Conservation (phyloP, 2,888 invertebrate genomes). For the Andrena chrysosceles region DNA sequence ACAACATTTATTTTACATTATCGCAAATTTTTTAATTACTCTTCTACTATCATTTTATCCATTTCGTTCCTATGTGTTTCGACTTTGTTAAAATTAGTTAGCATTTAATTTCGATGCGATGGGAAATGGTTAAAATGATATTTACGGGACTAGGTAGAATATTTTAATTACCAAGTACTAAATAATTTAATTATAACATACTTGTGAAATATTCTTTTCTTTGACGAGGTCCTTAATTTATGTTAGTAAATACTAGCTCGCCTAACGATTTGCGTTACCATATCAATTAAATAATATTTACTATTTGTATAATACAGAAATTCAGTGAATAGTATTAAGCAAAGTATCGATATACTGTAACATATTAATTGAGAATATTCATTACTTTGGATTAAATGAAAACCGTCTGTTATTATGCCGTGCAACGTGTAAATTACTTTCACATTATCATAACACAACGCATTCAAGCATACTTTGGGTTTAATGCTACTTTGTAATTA, state of each 20-base stretch:
- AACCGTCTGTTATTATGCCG: not conserved
- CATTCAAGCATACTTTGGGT: not conserved
- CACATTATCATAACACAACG: not conserved
- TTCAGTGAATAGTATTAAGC: not conserved
- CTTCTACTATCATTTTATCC: not conserved
- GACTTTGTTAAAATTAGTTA: no score
- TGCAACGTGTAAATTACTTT: slow-evolving; percentile 4
- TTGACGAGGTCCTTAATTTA: not conserved
- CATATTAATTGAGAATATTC: not conserved
- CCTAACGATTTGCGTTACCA: no score
- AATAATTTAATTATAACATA: no score
- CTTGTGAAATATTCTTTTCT: not conserved
- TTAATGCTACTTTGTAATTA: not conserved
- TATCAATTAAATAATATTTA: not conserved
- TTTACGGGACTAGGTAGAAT: not conserved
- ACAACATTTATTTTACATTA: slow-evolving; percentile 5
- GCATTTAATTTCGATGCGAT: no score
- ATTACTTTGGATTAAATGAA: slow-evolving; percentile 1
- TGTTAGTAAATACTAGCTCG: no score
- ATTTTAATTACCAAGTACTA: no score
- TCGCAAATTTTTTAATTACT: not conserved
- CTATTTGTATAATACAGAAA: not conserved
- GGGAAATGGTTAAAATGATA: not conserved
- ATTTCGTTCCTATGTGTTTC: not conserved
- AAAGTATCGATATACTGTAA: not conserved